Conservation (phyloP, 2,888 invertebrate species). For the Acanthopleura granulata region DNA sequence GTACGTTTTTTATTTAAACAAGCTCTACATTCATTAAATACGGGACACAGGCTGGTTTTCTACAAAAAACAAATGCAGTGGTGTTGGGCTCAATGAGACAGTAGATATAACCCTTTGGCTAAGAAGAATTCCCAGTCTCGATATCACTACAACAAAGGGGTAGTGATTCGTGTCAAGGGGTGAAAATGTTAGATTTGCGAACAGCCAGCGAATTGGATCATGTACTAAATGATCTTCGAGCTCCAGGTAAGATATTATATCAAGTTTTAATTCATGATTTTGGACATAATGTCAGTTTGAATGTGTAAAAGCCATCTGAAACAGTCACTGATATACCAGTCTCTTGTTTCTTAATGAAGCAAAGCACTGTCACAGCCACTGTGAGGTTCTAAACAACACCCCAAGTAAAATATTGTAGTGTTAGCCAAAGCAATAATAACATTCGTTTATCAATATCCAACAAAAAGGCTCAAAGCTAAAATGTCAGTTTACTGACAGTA, state of each 20-base stretch:
- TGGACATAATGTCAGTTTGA: neutral
- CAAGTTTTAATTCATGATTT: neutral
- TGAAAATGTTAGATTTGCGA: neutral
- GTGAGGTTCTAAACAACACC: neutral
- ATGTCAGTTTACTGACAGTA: too few species aligned
- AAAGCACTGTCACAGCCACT: neutral
- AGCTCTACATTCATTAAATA: too few species aligned
- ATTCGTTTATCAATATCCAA: too few species aligned
- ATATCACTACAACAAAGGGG: constrained; percentile 1
- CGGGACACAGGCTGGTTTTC: too few species aligned
- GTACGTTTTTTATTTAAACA: too few species aligned
- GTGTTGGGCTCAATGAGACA: too few species aligned
- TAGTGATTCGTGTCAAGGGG: neutral
- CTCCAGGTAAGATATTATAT: neutral
- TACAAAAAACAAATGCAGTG: too few species aligned
- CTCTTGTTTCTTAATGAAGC: neutral
- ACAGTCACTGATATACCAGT: neutral
- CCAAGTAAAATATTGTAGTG: neutral
- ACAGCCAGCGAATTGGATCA: neutral
- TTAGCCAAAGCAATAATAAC: too few species aligned
- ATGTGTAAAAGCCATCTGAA: neutral
- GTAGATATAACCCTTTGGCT: too few species aligned
- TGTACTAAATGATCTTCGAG: neutral
- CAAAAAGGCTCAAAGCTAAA: too few species aligned
- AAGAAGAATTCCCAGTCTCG: neutral